Conservation (phyloP, 2,113 vertebrate species). For the Xyliphius kryptos region DNA sequence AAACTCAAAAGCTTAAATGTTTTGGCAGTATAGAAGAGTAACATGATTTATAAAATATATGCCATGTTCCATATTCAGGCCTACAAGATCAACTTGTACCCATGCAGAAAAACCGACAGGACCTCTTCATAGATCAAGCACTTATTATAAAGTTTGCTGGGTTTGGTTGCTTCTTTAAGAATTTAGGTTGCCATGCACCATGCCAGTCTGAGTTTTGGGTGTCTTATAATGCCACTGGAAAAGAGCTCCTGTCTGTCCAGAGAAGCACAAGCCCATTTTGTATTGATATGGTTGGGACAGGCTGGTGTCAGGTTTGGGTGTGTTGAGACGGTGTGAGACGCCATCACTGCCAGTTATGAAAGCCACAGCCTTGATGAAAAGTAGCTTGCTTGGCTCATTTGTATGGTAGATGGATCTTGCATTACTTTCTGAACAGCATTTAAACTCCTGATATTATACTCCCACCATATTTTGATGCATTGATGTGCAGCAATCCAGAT, state of each 20-base stretch:
- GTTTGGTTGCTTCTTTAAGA: background rate
- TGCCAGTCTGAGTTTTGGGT: background rate
- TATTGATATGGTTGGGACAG: conserved; percentile 27
- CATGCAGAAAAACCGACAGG: too few relatives aligned
- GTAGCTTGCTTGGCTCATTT: conserved; percentile 7
- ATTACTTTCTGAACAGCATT: conserved; percentile 4
- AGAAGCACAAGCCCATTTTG: conserved; percentile 9
- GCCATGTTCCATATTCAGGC: too few relatives aligned
- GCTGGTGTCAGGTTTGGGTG: conserved; percentile 31
- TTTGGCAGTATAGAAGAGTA: too few relatives aligned
- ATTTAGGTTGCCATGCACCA: conserved; percentile 20
- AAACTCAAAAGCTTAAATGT: too few relatives aligned
- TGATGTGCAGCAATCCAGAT: conserved; percentile 19
- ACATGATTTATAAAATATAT: too few relatives aligned
- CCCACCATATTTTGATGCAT: conserved; percentile 1
- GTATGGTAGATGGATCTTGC: background rate
- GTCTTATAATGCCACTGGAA: conserved; percentile 17
- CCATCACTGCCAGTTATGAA: conserved; percentile 8
- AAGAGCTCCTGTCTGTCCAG: background rate
- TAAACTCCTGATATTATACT: conserved; percentile 12
- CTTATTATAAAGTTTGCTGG: conserved; percentile 2
- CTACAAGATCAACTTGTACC: too few relatives aligned
- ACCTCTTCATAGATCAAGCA: conserved; percentile 1
- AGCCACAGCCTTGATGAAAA: background rate
- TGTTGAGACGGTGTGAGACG: conserved; percentile 4